Evolutionary conservation across 2,888 invertebrate genomes (phyloP), one percentile per base, ranked within the genome.

Genomic region (Erynnis tages): DNA sequence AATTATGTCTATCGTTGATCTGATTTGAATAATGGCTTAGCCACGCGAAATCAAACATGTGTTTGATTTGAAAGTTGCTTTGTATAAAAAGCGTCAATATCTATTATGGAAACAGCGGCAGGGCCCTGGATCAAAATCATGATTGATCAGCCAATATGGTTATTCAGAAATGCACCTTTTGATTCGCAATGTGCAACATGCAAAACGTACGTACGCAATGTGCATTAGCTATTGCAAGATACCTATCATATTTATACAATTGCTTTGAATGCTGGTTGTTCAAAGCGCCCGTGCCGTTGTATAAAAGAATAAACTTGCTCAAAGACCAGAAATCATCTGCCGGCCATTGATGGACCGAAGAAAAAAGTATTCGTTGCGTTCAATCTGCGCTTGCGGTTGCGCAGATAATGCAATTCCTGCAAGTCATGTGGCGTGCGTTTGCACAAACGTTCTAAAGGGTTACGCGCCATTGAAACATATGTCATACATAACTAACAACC

Each of bases 311-410:
- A 30, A 17, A 38, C 49, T 49, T 44, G 40, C 53, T 43, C 11
- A 48, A 53, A 45, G 10, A 27, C 29, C 7, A 19, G 6, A 59
- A 60, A 62, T 69, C 77, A 77, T 76, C 78, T 79, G 78, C 54
- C 62, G 55, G 57, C 19, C 30, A 34, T 19, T 34, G 30, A 17
- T 17, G 25, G n/a, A 40, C 13, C 41, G 49, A 48, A 52, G 50
- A 54, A 53, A 58, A 58, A 68, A 68, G 60, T 58, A 56, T 17
- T 43, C 49, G 73, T 70, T 70, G 67, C 65, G 69, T 65, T 66
- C 78, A 83, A 83, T 81, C 77, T 81, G 75, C 66, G 69, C 61
- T 65, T 82, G 82, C 63, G 85, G 82, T 82, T 67, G 63, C 63
- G 60, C 57, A 60, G 63, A 72, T 72, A 71, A 69, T 68, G 59